These are phyloP conservation scores for Drosophila atroscutellata DNA, from an alignment of 2,888 invertebrate genomes.

Conservation along the genomic window DNA sequence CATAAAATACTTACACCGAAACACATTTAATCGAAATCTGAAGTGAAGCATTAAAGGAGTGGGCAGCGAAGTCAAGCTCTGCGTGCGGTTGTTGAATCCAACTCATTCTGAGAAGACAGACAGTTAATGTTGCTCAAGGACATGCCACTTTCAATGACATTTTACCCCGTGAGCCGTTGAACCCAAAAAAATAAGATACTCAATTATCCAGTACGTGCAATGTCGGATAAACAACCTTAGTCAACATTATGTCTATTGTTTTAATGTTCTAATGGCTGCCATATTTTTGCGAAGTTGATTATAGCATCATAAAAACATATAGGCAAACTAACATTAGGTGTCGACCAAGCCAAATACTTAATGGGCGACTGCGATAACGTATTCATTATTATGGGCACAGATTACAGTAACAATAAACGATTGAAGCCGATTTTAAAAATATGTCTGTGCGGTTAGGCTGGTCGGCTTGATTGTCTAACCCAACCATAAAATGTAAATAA, in stretches of 20 bases:
- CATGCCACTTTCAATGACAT: conserved; percentile 35
- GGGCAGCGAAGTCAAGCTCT: background rate
- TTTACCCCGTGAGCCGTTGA: conserved; percentile 21
- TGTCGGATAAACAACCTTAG: conserved; percentile 36
- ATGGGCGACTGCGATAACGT: conserved; percentile 26
- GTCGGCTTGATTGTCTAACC: background rate
- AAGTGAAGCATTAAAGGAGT: conserved; percentile 46
- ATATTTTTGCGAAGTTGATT: conserved; percentile 59
- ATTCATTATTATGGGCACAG: conserved; percentile 28
- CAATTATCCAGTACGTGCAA: conserved; percentile 60
- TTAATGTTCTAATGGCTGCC: conserved; percentile 51
- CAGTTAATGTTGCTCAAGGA: conserved; percentile 34
- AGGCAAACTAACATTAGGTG: conserved; percentile 32
- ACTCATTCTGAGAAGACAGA: conserved; percentile 15
- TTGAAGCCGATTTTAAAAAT: conserved; percentile 1
- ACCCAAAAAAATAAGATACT: conserved; percentile 24
- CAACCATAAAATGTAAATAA: background rate
- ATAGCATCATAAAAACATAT: conserved; percentile 45
- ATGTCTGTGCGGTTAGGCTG: background rate
- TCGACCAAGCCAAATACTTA: conserved; percentile 24
- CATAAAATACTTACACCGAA: conserved; percentile 65
- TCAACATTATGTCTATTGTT: conserved; percentile 39
- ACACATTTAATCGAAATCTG: conserved; percentile 63
- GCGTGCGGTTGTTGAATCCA: conserved; percentile 28
- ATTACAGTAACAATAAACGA: conserved; percentile 1